Evolutionary conservation across 2,797 vertebrate species (phyloP).

Genomic region (Sebastiscus albofasciatus): DNA sequence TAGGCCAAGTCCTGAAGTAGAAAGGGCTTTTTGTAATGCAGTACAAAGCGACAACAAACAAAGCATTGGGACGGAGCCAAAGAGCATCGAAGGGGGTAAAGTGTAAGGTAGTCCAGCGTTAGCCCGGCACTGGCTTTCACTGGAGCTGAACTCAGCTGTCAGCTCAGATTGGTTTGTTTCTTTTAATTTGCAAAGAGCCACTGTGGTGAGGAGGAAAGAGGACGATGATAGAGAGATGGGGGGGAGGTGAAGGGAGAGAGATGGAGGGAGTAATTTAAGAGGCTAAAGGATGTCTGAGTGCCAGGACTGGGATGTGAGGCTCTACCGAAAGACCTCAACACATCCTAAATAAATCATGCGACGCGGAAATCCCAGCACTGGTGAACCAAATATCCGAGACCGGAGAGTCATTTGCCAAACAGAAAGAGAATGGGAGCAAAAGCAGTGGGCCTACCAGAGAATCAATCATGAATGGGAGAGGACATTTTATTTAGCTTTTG

Average conservation of each 20-base stretch:
- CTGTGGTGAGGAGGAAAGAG: slow-evolving; percentile 21
- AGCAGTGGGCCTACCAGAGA: slow-evolving; percentile 33
- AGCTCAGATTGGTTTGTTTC: slow-evolving; percentile 58
- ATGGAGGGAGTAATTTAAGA: slow-evolving; percentile 61
- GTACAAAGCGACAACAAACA: slow-evolving; percentile 11
- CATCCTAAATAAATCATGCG: slow-evolving; percentile 79
- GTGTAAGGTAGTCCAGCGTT: neutral
- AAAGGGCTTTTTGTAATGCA: slow-evolving; percentile 28
- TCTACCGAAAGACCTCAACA: slow-evolving; percentile 63
- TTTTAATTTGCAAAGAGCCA: slow-evolving; percentile 65
- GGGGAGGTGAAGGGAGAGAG: neutral
- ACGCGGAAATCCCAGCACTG: slow-evolving; percentile 67
- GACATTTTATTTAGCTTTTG: neutral
- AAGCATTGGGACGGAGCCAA: slow-evolving; percentile 6
- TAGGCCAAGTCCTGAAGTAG: neutral
- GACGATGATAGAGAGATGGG: neutral
- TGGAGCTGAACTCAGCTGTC: slow-evolving; percentile 56
- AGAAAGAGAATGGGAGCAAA: slow-evolving; percentile 54
- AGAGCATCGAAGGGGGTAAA: neutral
- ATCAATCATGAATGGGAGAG: slow-evolving; percentile 39
- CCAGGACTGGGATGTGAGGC: slow-evolving; percentile 45
- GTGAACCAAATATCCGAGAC: slow-evolving; percentile 66
- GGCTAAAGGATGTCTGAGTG: slow-evolving; percentile 58
- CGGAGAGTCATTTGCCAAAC: slow-evolving; percentile 35
- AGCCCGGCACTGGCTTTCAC: slow-evolving; percentile 30